Conservation (phyloP, 2,888 invertebrate species). For the Amphipoea lucens region DNA sequence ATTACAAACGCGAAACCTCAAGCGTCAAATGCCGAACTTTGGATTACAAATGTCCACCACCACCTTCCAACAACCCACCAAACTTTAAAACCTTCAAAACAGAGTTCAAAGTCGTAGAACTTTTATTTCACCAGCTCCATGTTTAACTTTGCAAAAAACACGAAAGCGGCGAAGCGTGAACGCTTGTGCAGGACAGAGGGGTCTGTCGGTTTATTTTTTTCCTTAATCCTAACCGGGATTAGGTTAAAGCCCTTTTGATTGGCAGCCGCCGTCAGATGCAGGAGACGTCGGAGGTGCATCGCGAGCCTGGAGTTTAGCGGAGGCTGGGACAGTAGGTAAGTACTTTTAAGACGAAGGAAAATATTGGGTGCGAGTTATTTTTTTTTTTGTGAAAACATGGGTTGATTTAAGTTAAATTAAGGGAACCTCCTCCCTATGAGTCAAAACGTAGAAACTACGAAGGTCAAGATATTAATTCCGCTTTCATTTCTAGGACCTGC, state of each 20-base stretch:
- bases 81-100: conserved; percentile 30
- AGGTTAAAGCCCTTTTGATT: conserved; percentile 89
- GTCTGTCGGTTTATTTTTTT: conserved; percentile 88
- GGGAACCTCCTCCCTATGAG: background rate
- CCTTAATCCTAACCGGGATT: conserved; percentile 89
- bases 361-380: background rate
- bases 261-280: conserved; percentile 89
- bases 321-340: conserved; percentile 24
- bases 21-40: conserved; percentile 85
- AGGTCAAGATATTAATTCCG: background rate
- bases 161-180: conserved; percentile 86
- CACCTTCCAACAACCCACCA: conserved; percentile 20
- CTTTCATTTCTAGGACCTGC: background rate
- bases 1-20: conserved; percentile 87
- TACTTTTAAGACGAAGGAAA: conserved; percentile 11
- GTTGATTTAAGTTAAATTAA: background rate
- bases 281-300: conserved; percentile 70
- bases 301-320: conserved; percentile 70
- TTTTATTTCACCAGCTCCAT: conserved; percentile 27
- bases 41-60: conserved; percentile 26
- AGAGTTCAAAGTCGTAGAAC: conserved; percentile 61
- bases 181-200: conserved; percentile 88
- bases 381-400: background rate
- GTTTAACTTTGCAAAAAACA: conserved; percentile 59
- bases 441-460: background rate